Evolutionary conservation across 1,140 invertebrate species (phyloP), one percentile per base, ranked within the genome.

Genomic region (Maconellicoccus hirsutus): DNA sequence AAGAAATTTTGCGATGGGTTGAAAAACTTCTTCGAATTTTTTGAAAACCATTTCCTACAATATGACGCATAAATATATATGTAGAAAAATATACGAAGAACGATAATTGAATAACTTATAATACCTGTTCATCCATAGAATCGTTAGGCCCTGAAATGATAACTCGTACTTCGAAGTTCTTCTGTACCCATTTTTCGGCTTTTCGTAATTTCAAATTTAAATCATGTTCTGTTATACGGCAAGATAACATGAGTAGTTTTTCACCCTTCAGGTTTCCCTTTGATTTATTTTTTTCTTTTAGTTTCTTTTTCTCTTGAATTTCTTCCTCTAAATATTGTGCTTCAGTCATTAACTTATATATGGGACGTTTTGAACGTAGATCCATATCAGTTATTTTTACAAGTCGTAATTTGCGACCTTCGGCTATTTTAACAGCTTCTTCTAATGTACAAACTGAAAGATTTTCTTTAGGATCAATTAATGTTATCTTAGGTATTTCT

Each of bases 261-360:
- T 66, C 61, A 23, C 61, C 61, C 16, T 66, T 66, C 2, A 66
- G 3, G 1, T 3, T 2, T 23, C 22, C 25, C 3, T 8, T 14
- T 8, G 7, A 6, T 61, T 61, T 61, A 19, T 25, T 66, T 16
- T 22, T 59, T 4, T 59, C 52, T 66, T 66, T 26, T 10, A 3
- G 3, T 6, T 4, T 12, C 22, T 66, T 66, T 66, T 26, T 23
- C 19, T 25, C 21, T 23, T 10, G 3, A 66, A 66, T 2, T 23
- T 66, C 61, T 66, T 66, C 61, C 25, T 66, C 61, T 14, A 66
- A 14, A 66, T 66, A 66, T 25, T 66, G 22, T 2, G 61, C 25
- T 26, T 66, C 61, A 1, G 61, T 25, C 61, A 66, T 66, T 8
- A 66, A 26, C 19, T 66, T 66, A 26, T 66, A 66, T 16, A 66